A percentile compares a stretch with the other conserved stretches of the same genome.
Evolutionary conservation across 2,113 vertebrate species (phyloP).

Genomic region (Coryphaenoides rupestris): DNA sequence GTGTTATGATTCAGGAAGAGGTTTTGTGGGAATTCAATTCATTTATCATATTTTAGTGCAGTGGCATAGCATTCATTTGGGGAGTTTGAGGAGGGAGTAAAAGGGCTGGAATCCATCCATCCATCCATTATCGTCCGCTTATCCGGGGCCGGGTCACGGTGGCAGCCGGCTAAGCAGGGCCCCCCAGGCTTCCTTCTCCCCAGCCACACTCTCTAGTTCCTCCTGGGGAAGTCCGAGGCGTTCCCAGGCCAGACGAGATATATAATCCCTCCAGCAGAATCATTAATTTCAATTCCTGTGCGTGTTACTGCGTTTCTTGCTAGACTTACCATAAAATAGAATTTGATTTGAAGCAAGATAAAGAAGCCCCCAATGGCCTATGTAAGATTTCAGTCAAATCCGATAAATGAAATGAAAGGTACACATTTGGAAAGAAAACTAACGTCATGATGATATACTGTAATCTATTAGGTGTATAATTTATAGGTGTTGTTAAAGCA

Average conservation of each 20-base stretch:
- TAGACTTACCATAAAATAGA: not conserved
- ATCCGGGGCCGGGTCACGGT: too few species aligned
- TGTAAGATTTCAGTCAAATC: not conserved
- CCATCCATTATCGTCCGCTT: too few species aligned
- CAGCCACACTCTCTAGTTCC: too few species aligned
- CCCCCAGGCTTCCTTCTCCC: too few species aligned
- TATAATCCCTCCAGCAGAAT: too few species aligned
- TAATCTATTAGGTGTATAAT: too few species aligned
- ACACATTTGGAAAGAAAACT: not conserved
- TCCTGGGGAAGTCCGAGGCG: too few species aligned
- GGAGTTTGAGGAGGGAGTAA: conserved; percentile 10
- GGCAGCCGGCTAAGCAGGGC: too few species aligned
- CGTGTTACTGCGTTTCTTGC: conserved; percentile 24
- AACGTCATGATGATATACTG: too few species aligned
- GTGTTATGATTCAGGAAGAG: not conserved
- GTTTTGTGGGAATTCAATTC: conserved; percentile 16
- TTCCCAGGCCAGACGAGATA: too few species aligned
- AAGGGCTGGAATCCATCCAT: not conserved
- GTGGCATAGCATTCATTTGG: conserved; percentile 11
- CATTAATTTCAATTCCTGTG: conserved; percentile 1
- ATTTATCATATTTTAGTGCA: conserved; percentile 28
- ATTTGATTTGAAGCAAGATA: conserved; percentile 6
- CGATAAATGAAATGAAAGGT: not conserved
- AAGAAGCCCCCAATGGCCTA: not conserved
- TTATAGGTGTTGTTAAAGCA: too few species aligned